Evolutionary conservation across 2,113 vertebrate species (phyloP).

Genomic region (Falcunculus frontatus): DNA sequence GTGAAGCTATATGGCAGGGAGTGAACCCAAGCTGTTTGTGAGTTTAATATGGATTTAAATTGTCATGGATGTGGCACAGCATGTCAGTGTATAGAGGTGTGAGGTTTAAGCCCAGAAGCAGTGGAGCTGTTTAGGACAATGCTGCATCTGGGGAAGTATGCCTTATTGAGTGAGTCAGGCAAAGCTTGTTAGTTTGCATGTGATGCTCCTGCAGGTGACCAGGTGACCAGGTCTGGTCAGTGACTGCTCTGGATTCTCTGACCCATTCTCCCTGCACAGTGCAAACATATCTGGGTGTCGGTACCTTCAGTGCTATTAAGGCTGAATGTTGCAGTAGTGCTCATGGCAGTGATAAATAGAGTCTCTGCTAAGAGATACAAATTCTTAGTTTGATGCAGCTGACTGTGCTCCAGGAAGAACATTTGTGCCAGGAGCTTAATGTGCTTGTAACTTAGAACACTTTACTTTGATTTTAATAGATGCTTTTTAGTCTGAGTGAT

Average conservation of each 20-base stretch:
- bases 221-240: not conserved
- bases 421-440: not conserved
- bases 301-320: not conserved
- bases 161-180: not conserved
- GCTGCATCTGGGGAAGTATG: not conserved
- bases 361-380: not conserved
- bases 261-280: not conserved
- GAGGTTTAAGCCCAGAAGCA: not conserved
- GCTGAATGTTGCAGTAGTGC: not conserved
- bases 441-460: not conserved
- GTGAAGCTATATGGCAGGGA: not conserved
- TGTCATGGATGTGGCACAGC: not conserved
- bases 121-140: not conserved
- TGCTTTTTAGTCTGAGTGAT: not conserved
- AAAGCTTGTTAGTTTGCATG: not conserved
- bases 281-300: not conserved
- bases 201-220: not conserved
- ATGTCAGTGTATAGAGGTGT: accelerated
- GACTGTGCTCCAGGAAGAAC: not conserved
- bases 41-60: not conserved
- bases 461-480: not conserved
- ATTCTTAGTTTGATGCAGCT: not conserved
- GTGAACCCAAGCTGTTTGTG: not conserved
- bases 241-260: not conserved
- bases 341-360: not conserved